Evolutionary conservation across 1,140 invertebrate species (phyloP).

Genomic region (Anthonomus grandis): DNA sequence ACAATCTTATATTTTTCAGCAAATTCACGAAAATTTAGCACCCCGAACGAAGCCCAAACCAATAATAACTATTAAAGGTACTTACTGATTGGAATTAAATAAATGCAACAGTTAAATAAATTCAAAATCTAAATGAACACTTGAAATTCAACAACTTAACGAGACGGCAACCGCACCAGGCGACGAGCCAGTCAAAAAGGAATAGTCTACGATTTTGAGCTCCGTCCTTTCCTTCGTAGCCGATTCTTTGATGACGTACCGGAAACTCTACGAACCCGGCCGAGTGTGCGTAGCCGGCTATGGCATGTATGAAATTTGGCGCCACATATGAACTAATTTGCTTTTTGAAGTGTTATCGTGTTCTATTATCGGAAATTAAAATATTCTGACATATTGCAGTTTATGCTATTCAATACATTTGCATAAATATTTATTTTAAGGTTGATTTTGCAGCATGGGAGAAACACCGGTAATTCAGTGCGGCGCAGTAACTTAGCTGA

Average conservation of each 20-base stretch:
- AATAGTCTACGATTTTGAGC: slow-evolving; percentile 37
- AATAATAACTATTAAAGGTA: slow-evolving; percentile 26
- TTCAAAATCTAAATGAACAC: slow-evolving; percentile 38
- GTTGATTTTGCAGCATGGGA: too few relatives aligned
- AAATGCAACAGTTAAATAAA: slow-evolving; percentile 41
- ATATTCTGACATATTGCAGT: too few relatives aligned
- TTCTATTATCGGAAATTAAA: too few relatives aligned
- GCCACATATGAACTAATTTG: too few relatives aligned
- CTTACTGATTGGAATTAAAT: slow-evolving; percentile 42
- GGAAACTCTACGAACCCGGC: slow-evolving; percentile 28
- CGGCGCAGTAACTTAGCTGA: too few relatives aligned
- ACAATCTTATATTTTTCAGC: slow-evolving; percentile 17
- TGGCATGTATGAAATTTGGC: slow-evolving; percentile 21
- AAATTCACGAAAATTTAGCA: slow-evolving; percentile 24
- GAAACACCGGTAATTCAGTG: too few relatives aligned
- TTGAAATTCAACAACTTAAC: slow-evolving; percentile 36
- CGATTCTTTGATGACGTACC: slow-evolving; percentile 27
- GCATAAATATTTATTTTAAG: too few relatives aligned
- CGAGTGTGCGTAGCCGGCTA: slow-evolving; percentile 12
- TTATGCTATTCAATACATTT: too few relatives aligned
- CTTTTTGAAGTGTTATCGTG: too few relatives aligned
- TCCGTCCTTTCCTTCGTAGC: slow-evolving; percentile 33
- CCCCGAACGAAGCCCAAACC: slow-evolving; percentile 5
- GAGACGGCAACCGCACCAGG: slow-evolving; percentile 41
- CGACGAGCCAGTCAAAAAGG: slow-evolving; percentile 46